Evolutionary conservation across 2,888 invertebrate species (phyloP), one percentile per base, ranked within the genome.

Genomic region (Nasonovia ribisnigri): DNA sequence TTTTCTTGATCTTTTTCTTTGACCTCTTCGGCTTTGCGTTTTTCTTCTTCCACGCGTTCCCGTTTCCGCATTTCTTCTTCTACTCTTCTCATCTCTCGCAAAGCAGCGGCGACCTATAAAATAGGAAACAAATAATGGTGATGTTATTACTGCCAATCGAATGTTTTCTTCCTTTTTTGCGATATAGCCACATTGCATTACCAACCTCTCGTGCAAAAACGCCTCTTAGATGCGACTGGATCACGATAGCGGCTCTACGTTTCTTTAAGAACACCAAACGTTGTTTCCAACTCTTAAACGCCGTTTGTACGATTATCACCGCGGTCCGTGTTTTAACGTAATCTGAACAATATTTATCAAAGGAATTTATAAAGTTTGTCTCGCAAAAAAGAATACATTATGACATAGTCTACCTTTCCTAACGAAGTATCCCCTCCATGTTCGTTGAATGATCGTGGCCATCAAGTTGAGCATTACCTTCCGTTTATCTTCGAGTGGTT

Each of bases 31-130:
- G 24, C 95, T 94, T 95, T 95, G 95, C 95, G 96, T 95, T 96
- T 96, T 95, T 98, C 98, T 95, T 97, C 97, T 95, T 98, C 97
- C 91, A 97, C 95, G 95, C 96, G 97, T 95, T 98, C 98, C 36
- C 98, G 96, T 95, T 98, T 97, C 94, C 97, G 97, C 97, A 98
- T 98, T 96, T 98, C 98, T 95, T 98, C 97, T 95, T 98, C 98
- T 94, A 98, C 98, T 48, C 98, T 96, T 95, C 97, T 96, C 98
- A 98, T 98, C 96, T 98, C 98, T 13, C 98, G 96, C 94, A 99
- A 96, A 0, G 98, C 98, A 1, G 97, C 97, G 0, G 98, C 98
- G 16, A 98, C 96, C 96, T 96, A 87, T 96, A 87, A 94, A 95
- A 94, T 57, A 57, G 16, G 36, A 36, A 88, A 88, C 26, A 10